Base-by-base conservation (phyloP, 2,797 vertebrate genomes). In the Poecilia velifera region DNA sequence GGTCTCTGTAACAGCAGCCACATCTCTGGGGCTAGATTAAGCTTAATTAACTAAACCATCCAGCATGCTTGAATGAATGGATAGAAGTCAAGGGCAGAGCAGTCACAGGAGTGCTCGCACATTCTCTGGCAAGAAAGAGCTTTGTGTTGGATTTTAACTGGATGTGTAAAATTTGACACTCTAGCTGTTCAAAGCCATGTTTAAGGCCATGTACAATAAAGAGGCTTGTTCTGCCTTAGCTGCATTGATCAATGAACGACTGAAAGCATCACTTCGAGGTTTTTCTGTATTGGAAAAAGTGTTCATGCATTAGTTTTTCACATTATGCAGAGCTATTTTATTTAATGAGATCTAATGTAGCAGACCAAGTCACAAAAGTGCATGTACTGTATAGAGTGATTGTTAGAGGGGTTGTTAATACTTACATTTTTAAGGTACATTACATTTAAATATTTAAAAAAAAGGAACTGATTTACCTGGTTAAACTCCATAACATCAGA, bases 41-140 rank as follows among this genome's bases (percentile, higher is more conserved):
- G 90, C 92, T 94, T 95, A 94, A 95, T 95, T 95, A 95, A 94
- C 94, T 95, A 94, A 95, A 93, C 88, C 94, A 94, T 94, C 91
- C 90, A 89, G 85, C 92, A 94, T 80, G 92, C 94, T 94, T 88
- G 83, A 87, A 91, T 94, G 93, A 92, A 91, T 92, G 87, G 91
- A 92, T 93, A 88, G 91, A 90, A 93, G 94, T 94, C 93, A 95
- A 95, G 94, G 93, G 90, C 93, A 94, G 92, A 94, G 93, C 93
- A 92, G 90, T 92, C 91, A 78, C 77, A 66, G 84, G 79, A 76
- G 79, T 80, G 87, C 87, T 88, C 87, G 80, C 87, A 90, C 89
- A 78, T 87, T 85, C 81, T 55, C 85, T 90, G 84, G 84, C 86
- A 89, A 74, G 82, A 83, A 72, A 82, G 53, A 12, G 34, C 82